Percentiles rank a stretch among this genome's conserved stretches.
phyloP scores from a whole-genome alignment of 2,888 invertebrate species.

The Gastrophysa polygoni region DNA sequence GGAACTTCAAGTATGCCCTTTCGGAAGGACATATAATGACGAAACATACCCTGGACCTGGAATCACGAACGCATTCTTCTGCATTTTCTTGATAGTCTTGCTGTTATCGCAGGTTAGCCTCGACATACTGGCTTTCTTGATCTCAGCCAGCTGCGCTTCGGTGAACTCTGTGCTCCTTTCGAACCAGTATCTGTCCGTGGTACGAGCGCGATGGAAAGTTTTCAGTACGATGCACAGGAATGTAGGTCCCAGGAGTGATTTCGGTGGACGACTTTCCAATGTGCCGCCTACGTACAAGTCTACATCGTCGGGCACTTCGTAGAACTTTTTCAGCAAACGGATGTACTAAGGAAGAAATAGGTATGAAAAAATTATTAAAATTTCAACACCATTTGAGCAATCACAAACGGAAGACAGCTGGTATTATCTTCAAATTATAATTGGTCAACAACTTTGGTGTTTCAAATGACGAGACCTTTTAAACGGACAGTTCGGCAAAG shows the following conservation, averaged over 20 bases:
- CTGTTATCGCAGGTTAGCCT: conserved; percentile 81
- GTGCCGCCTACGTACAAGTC: conserved; percentile 85
- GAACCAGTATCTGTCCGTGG: conserved; percentile 85
- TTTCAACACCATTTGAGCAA: too few relatives aligned
- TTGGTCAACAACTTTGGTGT: too few relatives aligned
- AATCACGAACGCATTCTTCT: conserved; percentile 58
- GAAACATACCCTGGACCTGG: not conserved
- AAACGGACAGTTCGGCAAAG: too few relatives aligned
- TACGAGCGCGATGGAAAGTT: conserved; percentile 83
- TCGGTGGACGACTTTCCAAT: conserved; percentile 75
- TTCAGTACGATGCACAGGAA: conserved; percentile 84
- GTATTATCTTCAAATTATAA: too few relatives aligned
- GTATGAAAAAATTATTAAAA: too few relatives aligned
- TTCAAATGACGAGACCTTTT: too few relatives aligned
- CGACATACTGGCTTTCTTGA: conserved; percentile 76
- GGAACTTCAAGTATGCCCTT: too few relatives aligned
- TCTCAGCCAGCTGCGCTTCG: conserved; percentile 76
- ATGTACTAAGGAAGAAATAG: conserved; percentile 62
- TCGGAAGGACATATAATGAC: too few relatives aligned
- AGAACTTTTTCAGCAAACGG: conserved; percentile 65
- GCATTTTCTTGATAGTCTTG: conserved; percentile 68
- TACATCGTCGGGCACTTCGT: conserved; percentile 77
- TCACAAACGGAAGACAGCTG: too few relatives aligned
- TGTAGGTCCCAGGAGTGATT: conserved; percentile 81
- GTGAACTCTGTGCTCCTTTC: conserved; percentile 72